Evolutionary conservation across 2,113 vertebrate species (phyloP).

Genomic region (Thamnophis sirtalis): DNA sequence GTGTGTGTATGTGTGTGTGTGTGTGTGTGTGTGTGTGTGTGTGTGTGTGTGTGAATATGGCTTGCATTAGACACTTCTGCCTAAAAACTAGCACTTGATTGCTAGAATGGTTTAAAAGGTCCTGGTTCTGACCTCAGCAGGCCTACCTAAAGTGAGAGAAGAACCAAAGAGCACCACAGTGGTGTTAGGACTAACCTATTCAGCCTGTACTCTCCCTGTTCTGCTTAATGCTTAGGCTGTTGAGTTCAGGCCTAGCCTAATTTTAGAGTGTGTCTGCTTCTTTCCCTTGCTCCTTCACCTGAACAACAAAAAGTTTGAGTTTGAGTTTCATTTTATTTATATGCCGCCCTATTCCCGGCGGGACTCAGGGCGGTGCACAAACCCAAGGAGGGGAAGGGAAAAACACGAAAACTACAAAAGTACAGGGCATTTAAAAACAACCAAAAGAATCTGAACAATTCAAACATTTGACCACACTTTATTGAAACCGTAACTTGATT

Average conservation of each 20-base stretch:
- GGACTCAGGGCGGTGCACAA: no score
- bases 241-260: background rate
- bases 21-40: background rate
- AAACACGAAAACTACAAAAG: no score
- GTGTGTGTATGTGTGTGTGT: no score
- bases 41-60: background rate
- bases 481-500: background rate
- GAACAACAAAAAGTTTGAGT: no score
- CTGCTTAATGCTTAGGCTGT: background rate
- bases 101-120: background rate
- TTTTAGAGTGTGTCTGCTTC: background rate
- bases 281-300: background rate
- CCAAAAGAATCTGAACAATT: background rate
- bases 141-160: background rate
- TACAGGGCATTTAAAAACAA: no score
- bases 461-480: background rate
- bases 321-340: no score
- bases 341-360: no score
- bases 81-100: background rate
- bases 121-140: background rate
- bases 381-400: no score
- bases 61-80: background rate
- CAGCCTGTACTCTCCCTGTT: background rate
- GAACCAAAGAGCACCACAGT: background rate
- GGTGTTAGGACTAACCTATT: background rate